Conservation (phyloP, 2,797 vertebrate genomes). For the Dallia pectoralis region DNA sequence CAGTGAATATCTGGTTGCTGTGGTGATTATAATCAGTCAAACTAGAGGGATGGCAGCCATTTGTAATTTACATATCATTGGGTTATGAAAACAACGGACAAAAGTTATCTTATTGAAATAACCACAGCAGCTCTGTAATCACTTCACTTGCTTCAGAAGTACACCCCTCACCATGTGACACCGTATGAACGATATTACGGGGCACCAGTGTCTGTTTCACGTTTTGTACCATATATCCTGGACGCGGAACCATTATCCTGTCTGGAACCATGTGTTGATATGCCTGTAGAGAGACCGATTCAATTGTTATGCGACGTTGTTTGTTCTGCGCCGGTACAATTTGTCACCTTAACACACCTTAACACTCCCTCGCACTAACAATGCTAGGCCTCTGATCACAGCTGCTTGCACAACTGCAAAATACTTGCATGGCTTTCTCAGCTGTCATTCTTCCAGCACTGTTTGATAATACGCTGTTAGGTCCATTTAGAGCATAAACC, state of each 20-base stretch:
- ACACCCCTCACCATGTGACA: not conserved
- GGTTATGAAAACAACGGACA: not conserved
- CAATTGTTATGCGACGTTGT: not conserved
- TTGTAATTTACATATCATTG: not conserved
- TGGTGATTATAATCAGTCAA: constrained; percentile 16
- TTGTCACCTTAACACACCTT: constrained; percentile 37
- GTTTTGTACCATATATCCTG: not conserved
- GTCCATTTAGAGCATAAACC: not conserved
- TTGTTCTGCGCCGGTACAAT: constrained; percentile 6
- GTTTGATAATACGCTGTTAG: not conserved
- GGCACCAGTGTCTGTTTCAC: not conserved
- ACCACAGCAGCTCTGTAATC: constrained; percentile 19
- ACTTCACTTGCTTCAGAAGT: not conserved
- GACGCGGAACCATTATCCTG: not conserved
- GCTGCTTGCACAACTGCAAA: too few species aligned
- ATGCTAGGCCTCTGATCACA: constrained; percentile 30
- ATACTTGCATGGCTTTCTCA: constrained; percentile 52
- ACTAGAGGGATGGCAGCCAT: constrained; percentile 3
- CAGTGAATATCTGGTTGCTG: constrained; percentile 35
- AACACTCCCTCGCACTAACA: constrained; percentile 50
- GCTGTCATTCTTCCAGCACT: not conserved
- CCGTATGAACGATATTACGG: not conserved
- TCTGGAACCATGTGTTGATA: constrained; percentile 14
- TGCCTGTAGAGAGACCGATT: not conserved
- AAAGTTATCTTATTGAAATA: constrained; percentile 13